Conservation (phyloP, 2,888 invertebrate species). For the Oxycera nigricornis region DNA sequence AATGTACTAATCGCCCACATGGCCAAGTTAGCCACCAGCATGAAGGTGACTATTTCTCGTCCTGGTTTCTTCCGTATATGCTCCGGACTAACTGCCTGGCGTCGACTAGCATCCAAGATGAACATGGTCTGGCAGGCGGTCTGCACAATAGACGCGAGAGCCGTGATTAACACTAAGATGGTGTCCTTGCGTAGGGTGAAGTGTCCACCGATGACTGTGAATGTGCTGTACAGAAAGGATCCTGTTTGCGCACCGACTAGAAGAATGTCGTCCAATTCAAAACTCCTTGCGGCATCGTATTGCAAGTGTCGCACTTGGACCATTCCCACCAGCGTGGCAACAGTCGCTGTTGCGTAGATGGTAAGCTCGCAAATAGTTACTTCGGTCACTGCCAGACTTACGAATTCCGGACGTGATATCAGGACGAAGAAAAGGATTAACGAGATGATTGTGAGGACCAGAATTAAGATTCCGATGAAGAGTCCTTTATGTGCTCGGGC, state of each 20-base stretch:
- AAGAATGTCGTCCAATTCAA: constrained; percentile 88
- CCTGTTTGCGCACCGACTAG: constrained; percentile 93
- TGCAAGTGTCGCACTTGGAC: constrained; percentile 83
- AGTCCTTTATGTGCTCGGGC: constrained; percentile 92
- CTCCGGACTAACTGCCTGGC: constrained; percentile 80
- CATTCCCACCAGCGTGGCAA: constrained; percentile 89
- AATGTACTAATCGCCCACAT: constrained; percentile 95
- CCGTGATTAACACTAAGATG: constrained; percentile 81
- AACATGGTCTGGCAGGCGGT: constrained; percentile 91
- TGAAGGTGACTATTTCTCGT: constrained; percentile 90
- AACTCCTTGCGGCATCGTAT: constrained; percentile 81
- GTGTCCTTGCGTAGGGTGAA: constrained; percentile 84
- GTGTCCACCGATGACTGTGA: constrained; percentile 92
- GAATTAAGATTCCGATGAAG: constrained; percentile 85
- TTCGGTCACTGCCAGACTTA: constrained; percentile 83
- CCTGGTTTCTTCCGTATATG: constrained; percentile 89
- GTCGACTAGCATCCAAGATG: constrained; percentile 86
- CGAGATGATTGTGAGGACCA: constrained; percentile 90
- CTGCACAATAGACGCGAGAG: constrained; percentile 84
- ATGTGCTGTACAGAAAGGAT: constrained; percentile 91
- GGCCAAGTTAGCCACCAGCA: constrained; percentile 87
- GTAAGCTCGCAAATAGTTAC: constrained; percentile 89
- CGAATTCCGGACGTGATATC: constrained; percentile 79
- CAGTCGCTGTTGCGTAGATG: constrained; percentile 83
- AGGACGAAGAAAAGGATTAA: constrained; percentile 90